Evolutionary conservation across 1,140 invertebrate species (phyloP).

Genomic region (Centruroides vittatus): DNA sequence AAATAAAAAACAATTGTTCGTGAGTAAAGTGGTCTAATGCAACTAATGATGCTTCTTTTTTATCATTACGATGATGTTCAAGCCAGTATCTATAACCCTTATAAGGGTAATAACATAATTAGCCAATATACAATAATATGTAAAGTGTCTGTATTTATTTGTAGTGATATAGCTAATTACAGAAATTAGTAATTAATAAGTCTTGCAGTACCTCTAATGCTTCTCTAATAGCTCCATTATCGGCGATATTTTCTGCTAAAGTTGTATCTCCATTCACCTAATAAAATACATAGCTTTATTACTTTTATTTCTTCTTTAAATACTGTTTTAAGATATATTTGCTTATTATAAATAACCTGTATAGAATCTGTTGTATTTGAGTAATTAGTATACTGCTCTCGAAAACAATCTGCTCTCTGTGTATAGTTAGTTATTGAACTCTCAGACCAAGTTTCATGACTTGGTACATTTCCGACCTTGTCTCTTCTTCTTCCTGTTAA

Average conservation of each 20-base stretch:
- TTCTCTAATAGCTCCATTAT: slow-evolving; percentile 80
- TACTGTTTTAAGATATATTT: no score
- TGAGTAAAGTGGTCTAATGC: slow-evolving; percentile 46
- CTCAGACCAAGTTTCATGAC: not conserved
- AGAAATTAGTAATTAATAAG: not conserved
- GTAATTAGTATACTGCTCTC: not conserved
- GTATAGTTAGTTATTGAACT: no score
- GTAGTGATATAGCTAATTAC: no score
- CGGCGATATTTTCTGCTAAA: slow-evolving; percentile 71
- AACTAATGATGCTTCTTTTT: slow-evolving; percentile 46
- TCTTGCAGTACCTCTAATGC: slow-evolving; percentile 45
- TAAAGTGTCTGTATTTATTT: not conserved
- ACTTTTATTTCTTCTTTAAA: no score
- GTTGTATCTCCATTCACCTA: slow-evolving; percentile 56
- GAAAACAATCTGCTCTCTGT: no score
- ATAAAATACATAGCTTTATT: not conserved
- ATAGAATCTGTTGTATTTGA: not conserved
- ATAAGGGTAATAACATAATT: not conserved
- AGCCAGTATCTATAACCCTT: slow-evolving; percentile 6
- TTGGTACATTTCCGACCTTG: not conserved
- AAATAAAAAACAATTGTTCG: slow-evolving; percentile 71
- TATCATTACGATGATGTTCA: not conserved
- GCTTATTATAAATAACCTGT: no score
- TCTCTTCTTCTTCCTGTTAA: slow-evolving; percentile 66
- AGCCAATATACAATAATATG: no score